phyloP scores from a whole-genome alignment of 2,888 invertebrate genomes.

The Andricus curvator region DNA sequence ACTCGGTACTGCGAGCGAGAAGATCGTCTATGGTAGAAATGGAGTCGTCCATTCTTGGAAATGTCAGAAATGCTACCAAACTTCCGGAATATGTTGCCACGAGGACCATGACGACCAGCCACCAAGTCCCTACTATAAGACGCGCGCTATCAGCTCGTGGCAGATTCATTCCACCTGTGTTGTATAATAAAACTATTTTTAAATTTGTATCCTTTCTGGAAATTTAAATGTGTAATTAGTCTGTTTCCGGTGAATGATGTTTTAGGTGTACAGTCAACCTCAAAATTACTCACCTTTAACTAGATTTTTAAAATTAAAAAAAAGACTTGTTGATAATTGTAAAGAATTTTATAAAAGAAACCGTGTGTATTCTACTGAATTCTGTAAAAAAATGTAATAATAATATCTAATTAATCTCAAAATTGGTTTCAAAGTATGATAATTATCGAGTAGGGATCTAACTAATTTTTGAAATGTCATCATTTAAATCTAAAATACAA shows the following conservation, averaged over 20 bases:
- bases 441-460: too few species aligned
- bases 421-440: too few species aligned
- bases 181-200: background rate
- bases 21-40: slow-evolving; percentile 86
- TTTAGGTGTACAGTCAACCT: too few species aligned
- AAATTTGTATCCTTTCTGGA: background rate
- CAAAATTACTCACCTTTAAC: too few species aligned
- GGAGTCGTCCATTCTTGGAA: slow-evolving; percentile 89
- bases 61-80: slow-evolving; percentile 94
- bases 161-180: slow-evolving; percentile 90
- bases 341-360: too few species aligned
- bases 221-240: background rate
- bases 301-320: too few species aligned
- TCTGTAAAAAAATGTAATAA: too few species aligned
- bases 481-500: too few species aligned
- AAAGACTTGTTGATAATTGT: too few species aligned
- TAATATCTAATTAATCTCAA: too few species aligned
- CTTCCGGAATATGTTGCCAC: slow-evolving; percentile 96
- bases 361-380: too few species aligned
- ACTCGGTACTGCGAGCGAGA: slow-evolving; percentile 80
- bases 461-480: too few species aligned
- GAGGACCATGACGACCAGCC: slow-evolving; percentile 92
- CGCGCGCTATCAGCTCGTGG: slow-evolving; percentile 93
- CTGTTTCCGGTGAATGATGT: background rate
- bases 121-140: slow-evolving; percentile 93